Percentiles rank a stretch among this genome's conserved stretches.
Conservation (phyloP, 2,797 vertebrate species). For the Trachurus trachurus region DNA sequence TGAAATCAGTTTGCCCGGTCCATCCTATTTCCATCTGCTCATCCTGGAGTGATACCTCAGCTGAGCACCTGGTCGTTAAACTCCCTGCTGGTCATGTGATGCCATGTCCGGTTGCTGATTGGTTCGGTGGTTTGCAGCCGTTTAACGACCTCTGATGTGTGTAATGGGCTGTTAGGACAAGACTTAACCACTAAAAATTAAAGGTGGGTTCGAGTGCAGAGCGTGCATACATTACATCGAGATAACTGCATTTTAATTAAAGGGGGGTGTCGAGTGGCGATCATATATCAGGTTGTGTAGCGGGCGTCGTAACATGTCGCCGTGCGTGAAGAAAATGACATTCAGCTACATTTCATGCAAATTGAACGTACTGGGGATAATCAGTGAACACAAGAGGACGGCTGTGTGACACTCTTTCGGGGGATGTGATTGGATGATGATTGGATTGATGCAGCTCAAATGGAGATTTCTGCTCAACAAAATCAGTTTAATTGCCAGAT, state of each 20-base stretch:
- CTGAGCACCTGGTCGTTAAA: background rate
- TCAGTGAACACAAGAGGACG: background rate
- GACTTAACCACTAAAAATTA: background rate
- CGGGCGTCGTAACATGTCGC: background rate
- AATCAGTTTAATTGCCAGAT: conserved; percentile 22
- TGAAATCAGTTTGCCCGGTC: background rate
- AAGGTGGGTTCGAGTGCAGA: conserved; percentile 2
- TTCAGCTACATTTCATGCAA: background rate
- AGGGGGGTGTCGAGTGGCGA: too few species aligned
- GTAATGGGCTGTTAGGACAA: conserved; percentile 24
- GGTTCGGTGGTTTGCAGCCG: conserved; percentile 9
- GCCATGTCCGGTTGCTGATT: background rate
- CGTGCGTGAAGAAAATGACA: background rate
- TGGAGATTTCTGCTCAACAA: conserved; percentile 23
- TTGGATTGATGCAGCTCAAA: conserved; percentile 22
- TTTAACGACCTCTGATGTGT: conserved; percentile 13
- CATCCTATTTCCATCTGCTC: background rate
- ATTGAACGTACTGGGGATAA: background rate
- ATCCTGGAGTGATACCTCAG: background rate
- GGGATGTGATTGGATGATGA: conserved; percentile 1
- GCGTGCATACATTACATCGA: background rate
- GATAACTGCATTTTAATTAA: conserved; percentile 16
- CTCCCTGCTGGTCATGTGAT: background rate
- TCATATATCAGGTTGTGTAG: background rate
- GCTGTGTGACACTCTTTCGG: background rate